A percentile compares a stretch with the other conserved stretches of the same genome.
phyloP scores from a whole-genome alignment of 2,113 vertebrate genomes.

The Daphoenositta chrysoptera region DNA sequence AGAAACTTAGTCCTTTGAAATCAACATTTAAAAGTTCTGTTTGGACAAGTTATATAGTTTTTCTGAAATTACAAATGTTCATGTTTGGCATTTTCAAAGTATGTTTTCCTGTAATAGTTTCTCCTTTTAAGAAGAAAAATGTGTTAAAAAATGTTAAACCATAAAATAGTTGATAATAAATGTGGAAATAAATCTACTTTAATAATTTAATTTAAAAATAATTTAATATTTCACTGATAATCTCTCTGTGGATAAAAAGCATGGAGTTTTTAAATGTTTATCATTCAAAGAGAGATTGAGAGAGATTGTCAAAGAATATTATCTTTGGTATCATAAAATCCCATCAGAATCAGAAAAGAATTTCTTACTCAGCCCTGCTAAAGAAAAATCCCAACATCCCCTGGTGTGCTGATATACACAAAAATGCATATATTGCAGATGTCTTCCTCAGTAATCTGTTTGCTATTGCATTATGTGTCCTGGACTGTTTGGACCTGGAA shows the following conservation, averaged over 20 bases:
- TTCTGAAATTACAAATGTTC: not conserved
- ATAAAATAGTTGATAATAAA: not conserved
- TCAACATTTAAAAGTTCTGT: not conserved
- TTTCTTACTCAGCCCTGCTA: not conserved
- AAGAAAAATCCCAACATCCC: not conserved
- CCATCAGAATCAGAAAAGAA: not conserved
- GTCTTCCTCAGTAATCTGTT: not conserved
- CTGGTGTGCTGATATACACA: not conserved
- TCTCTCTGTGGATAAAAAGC: not conserved
- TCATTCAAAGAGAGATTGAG: not conserved
- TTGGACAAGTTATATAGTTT: not conserved
- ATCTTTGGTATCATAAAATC: not conserved
- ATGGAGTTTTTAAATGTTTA: not conserved
- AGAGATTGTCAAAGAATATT: not conserved
- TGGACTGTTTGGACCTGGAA: not conserved
- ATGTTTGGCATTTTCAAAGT: not conserved
- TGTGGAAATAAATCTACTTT: not conserved
- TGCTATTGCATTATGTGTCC: not conserved
- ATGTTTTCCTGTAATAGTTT: not conserved
- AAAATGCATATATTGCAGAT: not conserved
- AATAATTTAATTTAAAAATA: too few species aligned
- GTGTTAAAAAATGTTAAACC: not conserved
- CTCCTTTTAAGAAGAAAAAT: not conserved
- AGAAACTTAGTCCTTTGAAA: not conserved
- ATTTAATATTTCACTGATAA: not conserved